These are phyloP conservation scores for Sphenodon punctatus DNA, from an alignment of 2,797 vertebrate species.

Conservation along the genomic window DNA sequence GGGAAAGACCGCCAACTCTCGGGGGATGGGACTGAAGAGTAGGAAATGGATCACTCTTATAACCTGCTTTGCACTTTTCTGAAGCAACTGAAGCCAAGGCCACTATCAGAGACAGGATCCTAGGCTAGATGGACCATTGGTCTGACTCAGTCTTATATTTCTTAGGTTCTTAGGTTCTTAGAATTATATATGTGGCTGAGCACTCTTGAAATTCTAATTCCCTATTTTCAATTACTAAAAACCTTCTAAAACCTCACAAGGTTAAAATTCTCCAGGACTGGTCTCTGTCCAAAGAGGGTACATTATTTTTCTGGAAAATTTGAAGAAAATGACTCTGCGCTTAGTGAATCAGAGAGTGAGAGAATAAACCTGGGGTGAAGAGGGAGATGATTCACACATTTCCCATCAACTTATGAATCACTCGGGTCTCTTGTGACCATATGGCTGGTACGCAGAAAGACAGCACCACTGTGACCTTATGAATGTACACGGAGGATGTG, in stretches of 20 bases:
- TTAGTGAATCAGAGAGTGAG: not conserved
- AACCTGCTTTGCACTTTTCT: too few relatives aligned
- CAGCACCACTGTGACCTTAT: not conserved
- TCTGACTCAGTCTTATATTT: too few relatives aligned
- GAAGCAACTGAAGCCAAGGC: too few relatives aligned
- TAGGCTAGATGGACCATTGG: too few relatives aligned
- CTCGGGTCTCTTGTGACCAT: not conserved
- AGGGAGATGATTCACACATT: not conserved
- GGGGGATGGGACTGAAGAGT: too few relatives aligned
- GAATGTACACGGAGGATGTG: not conserved
- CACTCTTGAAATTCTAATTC: too few relatives aligned
- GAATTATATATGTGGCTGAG: too few relatives aligned
- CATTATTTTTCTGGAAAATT: not conserved
- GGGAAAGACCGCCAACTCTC: too few relatives aligned
- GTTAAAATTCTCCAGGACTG: not conserved
- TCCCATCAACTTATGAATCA: not conserved
- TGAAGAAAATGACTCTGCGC: not conserved
- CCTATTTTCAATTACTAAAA: not conserved
- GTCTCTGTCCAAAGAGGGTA: not conserved
- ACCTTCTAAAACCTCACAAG: not conserved
- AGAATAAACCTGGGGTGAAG: not conserved
- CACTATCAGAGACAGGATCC: too few relatives aligned
- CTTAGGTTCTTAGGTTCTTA: too few relatives aligned
- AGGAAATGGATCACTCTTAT: too few relatives aligned
- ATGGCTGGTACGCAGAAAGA: not conserved